phyloP scores from a whole-genome alignment of 2,888 invertebrate species.

The Lottia scabra region DNA sequence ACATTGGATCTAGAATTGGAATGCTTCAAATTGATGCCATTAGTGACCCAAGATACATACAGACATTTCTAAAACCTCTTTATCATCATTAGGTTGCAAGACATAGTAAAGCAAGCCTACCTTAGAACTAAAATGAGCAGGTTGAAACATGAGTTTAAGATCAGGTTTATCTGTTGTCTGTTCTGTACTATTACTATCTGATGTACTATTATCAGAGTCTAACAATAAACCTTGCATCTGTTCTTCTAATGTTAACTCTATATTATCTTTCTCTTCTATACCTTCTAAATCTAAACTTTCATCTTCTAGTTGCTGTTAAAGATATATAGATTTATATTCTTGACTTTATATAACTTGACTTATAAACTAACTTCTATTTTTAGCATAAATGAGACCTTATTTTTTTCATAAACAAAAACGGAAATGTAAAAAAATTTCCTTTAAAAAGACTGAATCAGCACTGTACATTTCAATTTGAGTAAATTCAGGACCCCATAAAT shows the following conservation, averaged over 20 bases:
- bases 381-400: too few relatives aligned
- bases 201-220: conserved; percentile 53
- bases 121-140: conserved; percentile 53
- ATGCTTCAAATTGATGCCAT: too few relatives aligned
- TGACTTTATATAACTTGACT: not conserved
- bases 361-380: too few relatives aligned
- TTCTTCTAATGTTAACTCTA: conserved; percentile 59
- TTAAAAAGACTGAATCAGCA: too few relatives aligned
- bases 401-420: too few relatives aligned
- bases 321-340: not conserved
- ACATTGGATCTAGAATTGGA: too few relatives aligned
- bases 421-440: too few relatives aligned
- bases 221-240: conserved; percentile 69
- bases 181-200: not conserved
- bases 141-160: conserved; percentile 69
- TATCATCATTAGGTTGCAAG: too few relatives aligned
- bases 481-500: too few relatives aligned
- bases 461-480: too few relatives aligned
- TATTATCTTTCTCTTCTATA: conserved; percentile 24
- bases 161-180: conserved; percentile 25
- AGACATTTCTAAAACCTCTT: too few relatives aligned
- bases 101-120: conserved; percentile 33
- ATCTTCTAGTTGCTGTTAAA: conserved; percentile 60
- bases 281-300: conserved; percentile 63
- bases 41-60: too few relatives aligned